Evolutionary conservation across 2,113 vertebrate genomes (phyloP).

Genomic region (Ceuthmochares aereus): DNA sequence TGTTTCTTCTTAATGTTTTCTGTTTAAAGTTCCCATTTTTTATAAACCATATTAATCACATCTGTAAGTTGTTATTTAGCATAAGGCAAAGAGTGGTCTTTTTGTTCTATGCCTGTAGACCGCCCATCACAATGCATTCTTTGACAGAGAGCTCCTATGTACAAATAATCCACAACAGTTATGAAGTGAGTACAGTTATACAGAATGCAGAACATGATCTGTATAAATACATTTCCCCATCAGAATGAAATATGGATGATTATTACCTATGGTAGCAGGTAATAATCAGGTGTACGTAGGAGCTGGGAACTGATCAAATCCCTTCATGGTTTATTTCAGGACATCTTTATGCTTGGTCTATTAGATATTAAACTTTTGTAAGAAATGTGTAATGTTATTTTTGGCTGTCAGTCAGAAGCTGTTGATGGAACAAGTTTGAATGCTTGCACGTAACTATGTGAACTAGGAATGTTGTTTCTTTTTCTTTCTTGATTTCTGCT

Average conservation of each 20-base stretch:
- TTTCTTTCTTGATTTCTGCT: background rate
- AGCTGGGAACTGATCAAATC: background rate
- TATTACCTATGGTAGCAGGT: background rate
- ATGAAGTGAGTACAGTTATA: background rate
- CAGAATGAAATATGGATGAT: background rate
- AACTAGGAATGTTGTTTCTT: background rate
- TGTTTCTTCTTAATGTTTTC: background rate
- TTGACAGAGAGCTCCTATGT: background rate
- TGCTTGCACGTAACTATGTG: background rate
- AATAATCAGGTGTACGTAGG: background rate
- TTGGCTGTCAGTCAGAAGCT: conserved; percentile 30
- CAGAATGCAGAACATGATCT: background rate
- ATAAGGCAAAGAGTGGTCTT: background rate
- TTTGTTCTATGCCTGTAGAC: background rate
- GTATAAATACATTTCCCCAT: background rate
- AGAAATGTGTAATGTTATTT: background rate
- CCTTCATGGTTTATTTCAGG: background rate
- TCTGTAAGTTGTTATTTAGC: background rate
- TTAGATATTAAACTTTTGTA: background rate
- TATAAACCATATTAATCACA: background rate
- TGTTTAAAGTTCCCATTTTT: background rate
- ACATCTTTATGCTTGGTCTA: background rate
- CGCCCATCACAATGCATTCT: background rate
- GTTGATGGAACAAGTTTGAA: conserved; percentile 12
- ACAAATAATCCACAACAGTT: background rate